Conservation (phyloP, 2,113 vertebrate genomes). For the Mesoclemmys tuberculata region DNA sequence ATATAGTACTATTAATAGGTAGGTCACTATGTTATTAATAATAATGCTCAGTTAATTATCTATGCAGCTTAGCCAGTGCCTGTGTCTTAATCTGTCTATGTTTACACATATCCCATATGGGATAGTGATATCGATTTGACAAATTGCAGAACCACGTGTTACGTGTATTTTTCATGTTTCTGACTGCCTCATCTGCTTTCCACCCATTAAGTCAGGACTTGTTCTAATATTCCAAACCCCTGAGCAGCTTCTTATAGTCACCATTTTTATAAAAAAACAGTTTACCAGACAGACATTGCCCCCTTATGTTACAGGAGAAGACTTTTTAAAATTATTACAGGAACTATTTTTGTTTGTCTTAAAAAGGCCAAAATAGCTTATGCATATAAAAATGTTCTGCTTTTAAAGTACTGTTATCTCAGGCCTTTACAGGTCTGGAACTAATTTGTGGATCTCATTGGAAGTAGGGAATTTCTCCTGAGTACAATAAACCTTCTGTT, state of each 20-base stretch:
- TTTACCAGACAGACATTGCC: not conserved
- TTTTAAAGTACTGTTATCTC: not conserved
- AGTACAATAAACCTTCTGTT: not conserved
- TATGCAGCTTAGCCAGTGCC: not conserved
- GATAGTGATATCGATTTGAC: not conserved
- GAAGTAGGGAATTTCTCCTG: not conserved
- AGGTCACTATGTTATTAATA: not conserved
- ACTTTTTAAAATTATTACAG: not conserved
- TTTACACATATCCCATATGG: not conserved
- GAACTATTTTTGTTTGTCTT: not conserved
- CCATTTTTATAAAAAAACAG: not conserved
- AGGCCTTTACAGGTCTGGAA: not conserved
- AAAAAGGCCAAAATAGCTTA: not conserved
- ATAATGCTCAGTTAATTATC: not conserved
- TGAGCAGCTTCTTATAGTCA: not conserved
- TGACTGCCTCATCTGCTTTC: not conserved
- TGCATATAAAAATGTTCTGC: not conserved
- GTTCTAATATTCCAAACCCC: not conserved
- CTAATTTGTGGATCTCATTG: not conserved
- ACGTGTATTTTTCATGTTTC: not conserved
- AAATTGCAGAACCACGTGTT: not conserved
- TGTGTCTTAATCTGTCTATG: slow-evolving; percentile 17
- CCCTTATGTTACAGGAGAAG: not conserved
- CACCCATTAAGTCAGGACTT: not conserved
- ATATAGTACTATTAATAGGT: not conserved